Evolutionary conservation across 2,888 invertebrate species (phyloP).

Genomic region (Pediacus dermestoides): DNA sequence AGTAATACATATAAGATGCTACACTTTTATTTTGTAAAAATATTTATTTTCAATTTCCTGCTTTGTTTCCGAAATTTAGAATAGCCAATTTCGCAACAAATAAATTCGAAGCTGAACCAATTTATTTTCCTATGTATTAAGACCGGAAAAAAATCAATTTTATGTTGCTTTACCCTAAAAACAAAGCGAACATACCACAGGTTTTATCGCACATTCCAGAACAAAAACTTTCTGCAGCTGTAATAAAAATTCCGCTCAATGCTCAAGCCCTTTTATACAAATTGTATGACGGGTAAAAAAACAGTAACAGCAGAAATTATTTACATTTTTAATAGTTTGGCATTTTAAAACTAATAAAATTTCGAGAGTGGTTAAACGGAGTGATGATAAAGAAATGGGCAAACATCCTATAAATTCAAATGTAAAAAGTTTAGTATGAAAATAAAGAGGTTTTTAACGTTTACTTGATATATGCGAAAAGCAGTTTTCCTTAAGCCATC

Average conservation of each 20-base stretch:
- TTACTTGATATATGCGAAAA: slow-evolving; percentile 33
- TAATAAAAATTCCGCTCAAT: slow-evolving; percentile 1
- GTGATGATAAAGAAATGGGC: slow-evolving; percentile 23
- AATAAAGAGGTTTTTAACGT: slow-evolving; percentile 28
- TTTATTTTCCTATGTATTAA: too few relatives aligned
- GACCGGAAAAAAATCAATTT: too few relatives aligned
- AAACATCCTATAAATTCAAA: slow-evolving; percentile 22
- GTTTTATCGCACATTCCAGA: not conserved
- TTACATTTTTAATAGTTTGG: slow-evolving; percentile 1
- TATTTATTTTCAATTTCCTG: too few relatives aligned
- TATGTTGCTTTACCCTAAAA: not conserved
- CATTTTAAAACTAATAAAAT: slow-evolving; percentile 1
- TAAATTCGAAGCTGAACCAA: too few relatives aligned
- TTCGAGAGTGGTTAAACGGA: slow-evolving; percentile 2
- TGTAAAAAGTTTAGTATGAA: slow-evolving; percentile 26
- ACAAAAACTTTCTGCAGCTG: slow-evolving; percentile 1
- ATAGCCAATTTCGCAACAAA: too few relatives aligned
- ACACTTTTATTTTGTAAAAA: too few relatives aligned
- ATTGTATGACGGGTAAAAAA: too few relatives aligned
- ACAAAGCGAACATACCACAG: not conserved
- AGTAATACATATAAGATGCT: too few relatives aligned
- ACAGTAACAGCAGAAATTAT: not conserved
- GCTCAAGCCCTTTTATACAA: too few relatives aligned
- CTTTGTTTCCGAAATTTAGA: too few relatives aligned
- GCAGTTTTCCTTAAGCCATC: slow-evolving; percentile 31